These are phyloP conservation scores for Campoletis raptor DNA, from an alignment of 2,888 invertebrate species.

Conservation along the genomic window DNA sequence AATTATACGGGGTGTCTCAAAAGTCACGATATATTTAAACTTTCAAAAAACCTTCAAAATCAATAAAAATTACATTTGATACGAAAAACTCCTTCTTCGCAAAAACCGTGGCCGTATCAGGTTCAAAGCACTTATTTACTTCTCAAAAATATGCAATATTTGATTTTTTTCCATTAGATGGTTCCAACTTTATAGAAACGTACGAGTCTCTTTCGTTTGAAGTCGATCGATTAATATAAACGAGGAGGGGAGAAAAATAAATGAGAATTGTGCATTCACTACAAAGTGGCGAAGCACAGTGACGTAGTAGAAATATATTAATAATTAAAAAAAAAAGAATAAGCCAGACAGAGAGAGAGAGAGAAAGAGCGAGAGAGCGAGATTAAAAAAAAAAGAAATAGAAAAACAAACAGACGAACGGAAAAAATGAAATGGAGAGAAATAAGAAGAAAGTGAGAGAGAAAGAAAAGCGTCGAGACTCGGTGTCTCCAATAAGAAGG, in stretches of 20 bases:
- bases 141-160: no score
- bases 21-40: not conserved
- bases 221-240: conserved; percentile 1
- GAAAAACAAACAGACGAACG: not conserved
- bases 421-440: not conserved
- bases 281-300: not conserved
- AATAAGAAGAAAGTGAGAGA: not conserved
- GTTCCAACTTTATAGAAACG: not conserved
- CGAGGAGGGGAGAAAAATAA: no score
- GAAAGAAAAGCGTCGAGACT: conserved; percentile 24
- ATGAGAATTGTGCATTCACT: not conserved
- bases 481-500: conserved; percentile 32
- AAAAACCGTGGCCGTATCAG: no score
- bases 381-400: not conserved
- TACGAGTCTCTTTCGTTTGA: not conserved
- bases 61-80: no score
- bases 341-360: not conserved
- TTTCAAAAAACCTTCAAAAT: no score
- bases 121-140: no score
- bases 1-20: not conserved
- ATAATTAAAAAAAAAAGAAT: not conserved
- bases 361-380: no score
- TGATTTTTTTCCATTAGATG: no score
- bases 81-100: no score
- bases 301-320: not conserved